phyloP scores from a whole-genome alignment of 1,140 invertebrate genomes.

The Bombus huntii region DNA sequence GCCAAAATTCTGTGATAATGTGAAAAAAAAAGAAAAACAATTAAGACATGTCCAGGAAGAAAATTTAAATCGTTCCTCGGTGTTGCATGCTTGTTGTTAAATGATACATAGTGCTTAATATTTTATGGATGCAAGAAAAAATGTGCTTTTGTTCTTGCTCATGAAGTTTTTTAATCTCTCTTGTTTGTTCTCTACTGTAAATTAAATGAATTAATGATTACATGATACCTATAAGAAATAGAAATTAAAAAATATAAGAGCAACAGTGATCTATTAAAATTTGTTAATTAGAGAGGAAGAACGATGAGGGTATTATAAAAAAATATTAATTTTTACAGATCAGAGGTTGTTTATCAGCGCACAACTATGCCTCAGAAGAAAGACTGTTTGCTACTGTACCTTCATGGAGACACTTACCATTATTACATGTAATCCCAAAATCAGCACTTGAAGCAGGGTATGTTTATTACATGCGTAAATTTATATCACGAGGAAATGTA shows the following conservation, averaged over 20 bases:
- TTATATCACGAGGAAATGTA: neutral
- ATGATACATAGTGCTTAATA: neutral
- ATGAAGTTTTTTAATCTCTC: neutral
- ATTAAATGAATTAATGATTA: neutral
- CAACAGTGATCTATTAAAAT: neutral
- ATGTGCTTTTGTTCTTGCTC: conserved; percentile 38
- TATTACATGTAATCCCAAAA: conserved; percentile 78
- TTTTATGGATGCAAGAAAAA: conserved; percentile 24
- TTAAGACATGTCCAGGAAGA: neutral
- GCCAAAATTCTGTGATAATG: conserved; percentile 33
- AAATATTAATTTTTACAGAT: conserved; percentile 72
- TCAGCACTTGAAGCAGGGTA: conserved; percentile 81
- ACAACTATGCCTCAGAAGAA: conserved; percentile 79
- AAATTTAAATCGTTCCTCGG: neutral
- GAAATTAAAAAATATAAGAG: neutral
- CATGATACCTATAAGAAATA: neutral
- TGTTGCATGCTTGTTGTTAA: neutral
- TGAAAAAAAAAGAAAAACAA: neutral
- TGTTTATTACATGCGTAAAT: conserved; percentile 7
- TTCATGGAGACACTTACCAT: conserved; percentile 77
- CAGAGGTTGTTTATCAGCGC: conserved; percentile 77
- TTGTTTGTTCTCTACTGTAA: neutral
- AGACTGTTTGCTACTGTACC: conserved; percentile 79
- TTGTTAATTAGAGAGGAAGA: neutral
- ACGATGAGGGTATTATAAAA: neutral